These are phyloP conservation scores for Conus ventricosus DNA, from an alignment of 1,140 invertebrate species.

Conservation along the genomic window DNA sequence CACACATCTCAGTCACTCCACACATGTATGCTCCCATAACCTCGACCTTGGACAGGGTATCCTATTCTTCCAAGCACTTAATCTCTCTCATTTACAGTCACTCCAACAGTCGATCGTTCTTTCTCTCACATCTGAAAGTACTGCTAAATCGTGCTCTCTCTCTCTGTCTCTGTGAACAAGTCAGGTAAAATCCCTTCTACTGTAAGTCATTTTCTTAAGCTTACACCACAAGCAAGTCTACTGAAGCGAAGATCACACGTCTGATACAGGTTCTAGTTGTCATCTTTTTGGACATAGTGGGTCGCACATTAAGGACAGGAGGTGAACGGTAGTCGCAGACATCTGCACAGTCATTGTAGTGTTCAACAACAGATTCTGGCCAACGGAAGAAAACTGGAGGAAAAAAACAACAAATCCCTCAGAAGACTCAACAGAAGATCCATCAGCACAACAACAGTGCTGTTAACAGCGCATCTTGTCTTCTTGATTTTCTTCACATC, in stretches of 20 bases:
- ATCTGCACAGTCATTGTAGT: background rate
- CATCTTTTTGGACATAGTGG: background rate
- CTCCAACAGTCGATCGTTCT: background rate
- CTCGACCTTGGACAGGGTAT: too few relatives aligned
- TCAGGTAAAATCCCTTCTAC: too few relatives aligned
- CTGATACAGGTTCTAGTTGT: background rate
- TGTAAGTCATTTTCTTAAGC: background rate
- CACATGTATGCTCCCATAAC: background rate
- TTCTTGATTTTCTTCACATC: background rate
- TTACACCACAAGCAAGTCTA: background rate
- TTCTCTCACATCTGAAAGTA: background rate
- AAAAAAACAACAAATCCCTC: too few relatives aligned
- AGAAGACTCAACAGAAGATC: background rate
- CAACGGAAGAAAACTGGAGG: too few relatives aligned
- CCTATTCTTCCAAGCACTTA: background rate
- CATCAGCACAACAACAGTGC: background rate
- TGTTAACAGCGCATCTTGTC: background rate
- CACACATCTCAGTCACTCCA: background rate
- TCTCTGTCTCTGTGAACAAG: background rate
- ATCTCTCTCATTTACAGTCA: background rate
- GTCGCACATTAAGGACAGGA: background rate
- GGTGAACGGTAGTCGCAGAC: background rate
- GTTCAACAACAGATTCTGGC: too few relatives aligned
- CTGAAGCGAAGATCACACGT: background rate
- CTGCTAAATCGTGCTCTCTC: background rate